Evolutionary conservation across 53 echinoderm and acorn worm genomes (phyloP).

Genomic region (Pentamera pediparva): DNA sequence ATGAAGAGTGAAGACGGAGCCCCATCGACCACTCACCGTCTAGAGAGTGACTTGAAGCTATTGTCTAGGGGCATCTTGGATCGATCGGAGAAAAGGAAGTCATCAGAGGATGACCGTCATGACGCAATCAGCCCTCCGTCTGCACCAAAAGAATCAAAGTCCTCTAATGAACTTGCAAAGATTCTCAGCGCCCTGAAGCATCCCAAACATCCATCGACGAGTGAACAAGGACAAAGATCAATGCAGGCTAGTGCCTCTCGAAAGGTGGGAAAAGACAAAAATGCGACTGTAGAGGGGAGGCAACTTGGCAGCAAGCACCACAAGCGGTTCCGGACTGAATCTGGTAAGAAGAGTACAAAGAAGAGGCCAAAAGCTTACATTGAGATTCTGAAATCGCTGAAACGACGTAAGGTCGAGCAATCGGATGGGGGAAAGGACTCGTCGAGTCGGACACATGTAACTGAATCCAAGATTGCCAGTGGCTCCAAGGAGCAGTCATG

Average conservation of each 20-base stretch:
- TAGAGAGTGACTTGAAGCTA: too few species aligned
- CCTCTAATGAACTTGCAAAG: too few species aligned
- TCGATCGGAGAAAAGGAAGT: too few species aligned
- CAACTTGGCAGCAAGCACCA: background rate
- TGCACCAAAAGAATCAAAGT: too few species aligned
- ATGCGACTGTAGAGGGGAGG: background rate
- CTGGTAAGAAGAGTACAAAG: too few species aligned
- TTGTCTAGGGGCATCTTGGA: too few species aligned
- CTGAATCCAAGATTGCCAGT: background rate
- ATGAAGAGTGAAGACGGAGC: too few species aligned
- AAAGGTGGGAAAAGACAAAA: background rate
- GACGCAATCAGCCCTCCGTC: too few species aligned
- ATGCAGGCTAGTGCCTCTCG: background rate
- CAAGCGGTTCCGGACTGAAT: background rate
- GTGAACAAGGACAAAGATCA: background rate
- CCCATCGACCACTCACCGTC: too few species aligned
- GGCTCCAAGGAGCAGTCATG: background rate
- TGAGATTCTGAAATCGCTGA: background rate
- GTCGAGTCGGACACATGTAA: background rate
- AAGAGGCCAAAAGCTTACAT: background rate
- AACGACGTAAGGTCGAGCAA: background rate
- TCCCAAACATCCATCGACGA: too few species aligned
- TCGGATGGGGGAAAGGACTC: background rate
- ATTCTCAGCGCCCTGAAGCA: too few species aligned
- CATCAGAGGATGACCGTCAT: too few species aligned